Evolutionary conservation across 2,888 invertebrate genomes (phyloP).

Genomic region (Ctena decussata): DNA sequence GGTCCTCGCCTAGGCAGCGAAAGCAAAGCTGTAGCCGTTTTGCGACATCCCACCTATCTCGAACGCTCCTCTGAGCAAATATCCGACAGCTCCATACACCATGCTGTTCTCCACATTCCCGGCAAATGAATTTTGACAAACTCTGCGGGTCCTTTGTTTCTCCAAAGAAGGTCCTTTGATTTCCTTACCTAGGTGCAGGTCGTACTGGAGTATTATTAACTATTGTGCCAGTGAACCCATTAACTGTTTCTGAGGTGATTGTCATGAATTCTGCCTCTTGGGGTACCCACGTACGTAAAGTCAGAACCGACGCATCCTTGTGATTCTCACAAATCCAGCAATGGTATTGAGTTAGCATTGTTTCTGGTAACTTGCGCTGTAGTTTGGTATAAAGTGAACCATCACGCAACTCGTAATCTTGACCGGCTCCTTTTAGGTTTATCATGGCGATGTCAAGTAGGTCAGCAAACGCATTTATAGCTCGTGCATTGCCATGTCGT

Average conservation of each 20-base stretch:
- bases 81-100: constrained; percentile 27
- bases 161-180: constrained; percentile 2
- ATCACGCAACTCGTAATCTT: background rate
- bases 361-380: constrained; percentile 26
- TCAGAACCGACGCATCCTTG: constrained; percentile 10
- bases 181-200: background rate
- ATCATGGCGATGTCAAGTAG: constrained; percentile 10
- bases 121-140: background rate
- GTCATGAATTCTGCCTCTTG: constrained; percentile 25
- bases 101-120: constrained; percentile 21
- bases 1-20: constrained; percentile 34
- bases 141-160: background rate
- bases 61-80: constrained; percentile 1
- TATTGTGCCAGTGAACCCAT: constrained; percentile 15
- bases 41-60: constrained; percentile 35
- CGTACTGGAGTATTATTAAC: background rate
- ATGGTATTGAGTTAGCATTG: constrained; percentile 36
- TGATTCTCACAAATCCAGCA: constrained; percentile 29
- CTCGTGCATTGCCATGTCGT: constrained; percentile 9
- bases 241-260: constrained; percentile 25
- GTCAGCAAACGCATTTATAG: constrained; percentile 23
- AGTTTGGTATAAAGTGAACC: constrained; percentile 12
- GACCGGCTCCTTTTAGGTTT: constrained; percentile 6
- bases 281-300: constrained; percentile 1
- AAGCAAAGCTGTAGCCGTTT: constrained; percentile 29